Percentiles rank a stretch among this genome's conserved stretches.
Evolutionary conservation across 2,888 invertebrate genomes (phyloP).

Genomic region (Melanophora roralis): DNA sequence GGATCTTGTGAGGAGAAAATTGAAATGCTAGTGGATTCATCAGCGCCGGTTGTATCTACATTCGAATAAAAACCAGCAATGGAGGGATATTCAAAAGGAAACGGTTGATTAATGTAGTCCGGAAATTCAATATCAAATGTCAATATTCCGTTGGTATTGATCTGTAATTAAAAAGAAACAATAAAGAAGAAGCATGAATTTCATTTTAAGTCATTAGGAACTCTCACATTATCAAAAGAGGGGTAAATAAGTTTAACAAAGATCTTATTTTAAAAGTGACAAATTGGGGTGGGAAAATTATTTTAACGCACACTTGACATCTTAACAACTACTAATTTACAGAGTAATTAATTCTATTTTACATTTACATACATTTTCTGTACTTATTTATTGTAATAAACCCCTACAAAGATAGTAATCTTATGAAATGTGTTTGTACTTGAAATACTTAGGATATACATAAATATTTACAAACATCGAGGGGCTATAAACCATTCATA

Average conservation of each 20-base stretch:
- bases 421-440: neutral
- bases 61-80: conserved; percentile 95
- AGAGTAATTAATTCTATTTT: conserved; percentile 54
- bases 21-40: conserved; percentile 83
- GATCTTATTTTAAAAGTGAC: neutral
- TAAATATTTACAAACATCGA: conserved; percentile 1
- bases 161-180: conserved; percentile 78
- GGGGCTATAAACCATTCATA: neutral
- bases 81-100: conserved; percentile 91
- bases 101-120: conserved; percentile 90
- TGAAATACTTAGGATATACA: neutral
- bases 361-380: conserved; percentile 30
- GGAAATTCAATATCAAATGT: conserved; percentile 94
- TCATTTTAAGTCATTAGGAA: conserved; percentile 16
- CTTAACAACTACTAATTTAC: conserved; percentile 43
- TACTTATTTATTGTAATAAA: conserved; percentile 12
- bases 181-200: neutral
- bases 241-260: neutral
- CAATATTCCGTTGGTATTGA: conserved; percentile 93
- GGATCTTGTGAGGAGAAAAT: conserved; percentile 84
- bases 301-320: conserved; percentile 40
- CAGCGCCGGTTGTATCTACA: conserved; percentile 84
- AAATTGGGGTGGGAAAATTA: conserved; percentile 54
- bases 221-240: neutral
- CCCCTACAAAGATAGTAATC: conserved; percentile 10